Base-by-base conservation (phyloP, 2,888 invertebrate genomes). In the Acleris emargana region DNA sequence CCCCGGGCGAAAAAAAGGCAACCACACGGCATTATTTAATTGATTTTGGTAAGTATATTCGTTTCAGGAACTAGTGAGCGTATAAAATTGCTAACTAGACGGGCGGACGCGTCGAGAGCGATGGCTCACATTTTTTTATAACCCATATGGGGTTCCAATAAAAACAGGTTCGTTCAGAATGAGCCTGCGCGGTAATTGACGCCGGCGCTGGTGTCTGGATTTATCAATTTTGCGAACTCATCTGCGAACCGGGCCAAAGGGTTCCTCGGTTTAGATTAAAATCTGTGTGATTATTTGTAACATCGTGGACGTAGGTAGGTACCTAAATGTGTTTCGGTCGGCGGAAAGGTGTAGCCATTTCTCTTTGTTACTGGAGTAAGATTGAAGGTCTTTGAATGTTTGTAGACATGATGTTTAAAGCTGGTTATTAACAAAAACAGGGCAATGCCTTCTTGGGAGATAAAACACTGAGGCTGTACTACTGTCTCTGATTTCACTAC, bases 171-270 rank as follows among this genome's bases (percentile, higher is more conserved):
- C 17, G 49, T 54, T 32, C 54, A 54, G 54, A 64, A 60, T 60
- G 64, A 60, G 60, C 59, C 54, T 55, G 43, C 54, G 50, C 7
- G 20, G 64, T 64, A 64, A 64, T 60, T 55, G 64, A 60, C 54
- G 50, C 22, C 54, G 50, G 49, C 47, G 28, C 52, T 28, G 58
- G 38, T 16, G 54, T 16, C 9, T 22, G 59, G 61, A 66, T 66
- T 66, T 57, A 66, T 66, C 59, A 64, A 66, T 66, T 66, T 57
- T 45, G 61, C 32, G 50, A 61, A 51, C 61, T 66, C 66, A 66
- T 66, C 60, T 57, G 60, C 45, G 61, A 52, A 55, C 60, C 60
- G 9, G 38, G 57, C 25, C 54, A 54, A 50, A 59, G 58, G 64
- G 49, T 32, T 55, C 38, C 53, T 64, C 64, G 22, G 54, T 59